Evolutionary conservation across 2,888 invertebrate genomes (phyloP).

Genomic region (Drosophila seclusa): DNA sequence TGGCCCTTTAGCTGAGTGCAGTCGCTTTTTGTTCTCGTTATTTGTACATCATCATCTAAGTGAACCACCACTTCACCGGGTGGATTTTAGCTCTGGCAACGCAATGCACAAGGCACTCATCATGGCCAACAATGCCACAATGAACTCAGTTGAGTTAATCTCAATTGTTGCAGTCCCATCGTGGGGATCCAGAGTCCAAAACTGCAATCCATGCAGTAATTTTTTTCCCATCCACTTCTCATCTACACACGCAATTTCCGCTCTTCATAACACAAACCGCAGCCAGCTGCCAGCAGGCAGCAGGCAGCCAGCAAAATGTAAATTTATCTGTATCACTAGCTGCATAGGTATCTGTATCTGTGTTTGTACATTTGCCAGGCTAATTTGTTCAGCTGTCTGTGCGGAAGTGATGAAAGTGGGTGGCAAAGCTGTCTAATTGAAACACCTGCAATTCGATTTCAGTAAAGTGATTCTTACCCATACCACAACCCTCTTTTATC

Average conservation of each 20-base stretch:
- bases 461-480: background rate
- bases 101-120: slow-evolving; percentile 31
- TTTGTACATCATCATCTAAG: slow-evolving; percentile 19
- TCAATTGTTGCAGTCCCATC: slow-evolving; percentile 13
- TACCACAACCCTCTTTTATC: background rate
- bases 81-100: background rate
- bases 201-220: slow-evolving; percentile 29
- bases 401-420: slow-evolving; percentile 45
- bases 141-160: slow-evolving; percentile 39
- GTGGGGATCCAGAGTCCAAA: background rate
- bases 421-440: slow-evolving; percentile 56
- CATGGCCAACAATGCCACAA: slow-evolving; percentile 41
- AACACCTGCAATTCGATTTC: slow-evolving; percentile 44
- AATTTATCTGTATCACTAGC: background rate
- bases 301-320: background rate
- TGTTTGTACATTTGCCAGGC: slow-evolving; percentile 14
- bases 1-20: slow-evolving; percentile 22
- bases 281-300: slow-evolving; percentile 21
- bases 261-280: slow-evolving; percentile 42
- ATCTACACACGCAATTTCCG: slow-evolving; percentile 42
- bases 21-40: slow-evolving; percentile 38
- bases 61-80: slow-evolving; percentile 1
- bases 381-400: slow-evolving; percentile 37
- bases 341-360: slow-evolving; percentile 1
- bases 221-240: slow-evolving; percentile 1